Base-by-base conservation (phyloP, 1,140 invertebrate species). In the Tetranychus cinnabarinus region DNA sequence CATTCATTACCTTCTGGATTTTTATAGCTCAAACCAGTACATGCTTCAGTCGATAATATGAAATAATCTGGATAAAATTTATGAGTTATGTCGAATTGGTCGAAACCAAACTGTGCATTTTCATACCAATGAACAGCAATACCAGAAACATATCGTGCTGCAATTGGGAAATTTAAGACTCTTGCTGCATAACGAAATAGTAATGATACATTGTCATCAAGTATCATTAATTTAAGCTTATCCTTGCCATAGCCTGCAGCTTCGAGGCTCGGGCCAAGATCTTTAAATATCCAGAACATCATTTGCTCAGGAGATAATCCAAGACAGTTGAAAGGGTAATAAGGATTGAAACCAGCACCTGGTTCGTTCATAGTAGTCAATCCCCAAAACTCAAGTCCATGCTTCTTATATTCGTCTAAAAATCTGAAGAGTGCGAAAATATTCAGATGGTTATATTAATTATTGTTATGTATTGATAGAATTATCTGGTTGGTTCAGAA, bases 101-200 rank as follows among this genome's bases (percentile, higher is more conserved):
- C 37, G 13, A 2, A 23, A 10, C 37, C 37, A 37, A 6, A 39
- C 13, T 37, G 10, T 56, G 5, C 39, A 42, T 42, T 5, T 42
- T 42, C 39, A 65, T 80, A 90, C 82, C 82, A 90, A 70, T 90
- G 87, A 2, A 88, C 75, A n/a, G 47, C 63, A 37, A 64, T 61
- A 36, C 61, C 61, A n/a, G 50, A 48, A 12, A 63, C 52, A 55
- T 64, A 64, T 39, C 58, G 1, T 5, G 33, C 2, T 12, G 61
- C 54, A 8, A 23, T 37, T 6, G 35, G 8, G 50, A 63, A 33
- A 13, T 69, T 13, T 12, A 64, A 12, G 4, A 64, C 23, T 36
- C 42, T 48, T 8, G 13, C 23, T 12, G 35, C 58, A n/a, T 42
- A 61, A 39, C 3, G 12, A 13, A 13, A 10, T 3, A 60, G 8